Evolutionary conservation across 2,113 vertebrate genomes (phyloP), one percentile per base, ranked within the genome.

Genomic region (Hippocampus mohnikei): DNA sequence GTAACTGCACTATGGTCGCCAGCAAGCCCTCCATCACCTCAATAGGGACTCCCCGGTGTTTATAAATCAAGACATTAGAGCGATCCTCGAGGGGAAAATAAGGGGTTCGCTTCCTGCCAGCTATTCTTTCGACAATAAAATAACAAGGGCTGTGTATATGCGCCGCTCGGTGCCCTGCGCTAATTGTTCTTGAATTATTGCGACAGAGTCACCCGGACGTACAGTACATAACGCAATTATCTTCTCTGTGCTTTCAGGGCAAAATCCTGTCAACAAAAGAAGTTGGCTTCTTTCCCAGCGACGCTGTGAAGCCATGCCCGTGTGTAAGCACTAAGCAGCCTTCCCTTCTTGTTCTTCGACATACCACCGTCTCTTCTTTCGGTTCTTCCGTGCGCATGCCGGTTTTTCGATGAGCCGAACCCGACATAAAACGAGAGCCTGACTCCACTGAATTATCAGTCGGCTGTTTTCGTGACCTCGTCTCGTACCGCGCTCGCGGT

Each of bases 211-310:
- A 55, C 62, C 75, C 83, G 79, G 79, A 86, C 77, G 74, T 67
- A 82, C 66, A 13, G 11, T 15, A 23, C 42, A 6, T 86, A 67
- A 75, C 71, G 0, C 80, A 83, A 81, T 83, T 84, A 86, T 88
- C 77, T 88, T 73, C 63, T 85, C 76, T 84, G 72, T 87, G 87
- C 66, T 90, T 89, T 75, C 91, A 99, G 97, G 96, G 97, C 70
- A 94, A 91, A 90, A 95, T 95, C 88, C 87, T 96, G 88, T 87
- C 93, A 60, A 96, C 94, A 16, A 95, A 94, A 84, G 96, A 98
- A 72, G 89, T 95, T 86, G 97, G 97, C 88, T 98, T 95, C 91
- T 99, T 99, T 82, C 97, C 97, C 67, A 98, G 96, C 74, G 93
- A 99, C 27, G 93, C 94, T 27, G 97, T 99, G 76, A 96, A 95